A percentile compares a stretch with the other conserved stretches of the same genome.
phyloP scores from a whole-genome alignment of 2,888 invertebrate genomes.

The Hirtodrosophila confusa region DNA sequence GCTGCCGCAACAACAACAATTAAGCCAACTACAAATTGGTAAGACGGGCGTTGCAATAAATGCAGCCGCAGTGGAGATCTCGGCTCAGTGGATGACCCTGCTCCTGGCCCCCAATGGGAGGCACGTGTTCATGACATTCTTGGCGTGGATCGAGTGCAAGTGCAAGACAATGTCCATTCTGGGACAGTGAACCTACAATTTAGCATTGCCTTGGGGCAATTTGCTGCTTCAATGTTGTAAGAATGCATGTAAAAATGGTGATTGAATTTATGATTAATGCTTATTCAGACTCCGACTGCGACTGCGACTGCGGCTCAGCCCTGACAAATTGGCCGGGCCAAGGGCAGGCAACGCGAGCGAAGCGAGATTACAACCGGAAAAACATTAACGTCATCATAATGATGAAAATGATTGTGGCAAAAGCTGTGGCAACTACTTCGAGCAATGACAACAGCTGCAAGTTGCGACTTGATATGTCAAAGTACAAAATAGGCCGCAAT shows the following conservation, averaged over 20 bases:
- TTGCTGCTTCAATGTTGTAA: slow-evolving; percentile 52
- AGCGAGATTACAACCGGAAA: slow-evolving; percentile 52
- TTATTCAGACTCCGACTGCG: slow-evolving; percentile 41
- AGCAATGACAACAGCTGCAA: slow-evolving; percentile 29
- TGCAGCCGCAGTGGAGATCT: slow-evolving; percentile 9
- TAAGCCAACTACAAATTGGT: slow-evolving; percentile 30
- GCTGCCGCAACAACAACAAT: slow-evolving; percentile 21
- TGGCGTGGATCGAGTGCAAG: slow-evolving; percentile 13
- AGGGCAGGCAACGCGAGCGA: slow-evolving; percentile 50
- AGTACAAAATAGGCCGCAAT: slow-evolving; percentile 51
- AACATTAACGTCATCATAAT: slow-evolving; percentile 22
- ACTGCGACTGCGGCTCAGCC: slow-evolving; percentile 10
- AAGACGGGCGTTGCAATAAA: slow-evolving; percentile 21
- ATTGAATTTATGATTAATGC: slow-evolving; percentile 69
- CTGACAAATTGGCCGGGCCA: slow-evolving; percentile 62
- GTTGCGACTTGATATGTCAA: slow-evolving; percentile 31
- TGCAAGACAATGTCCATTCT: slow-evolving; percentile 27
- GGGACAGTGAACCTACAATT: slow-evolving; percentile 11
- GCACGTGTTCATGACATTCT: slow-evolving; percentile 65
- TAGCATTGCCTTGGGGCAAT: slow-evolving; percentile 20
- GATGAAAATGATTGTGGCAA: slow-evolving; percentile 15
- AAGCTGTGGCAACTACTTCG: slow-evolving; percentile 10
- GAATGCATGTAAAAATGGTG: slow-evolving; percentile 69
- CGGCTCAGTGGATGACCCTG: slow-evolving; percentile 28
- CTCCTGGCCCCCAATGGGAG: slow-evolving; percentile 33